Evolutionary conservation across 2,888 invertebrate species (phyloP).

Genomic region (Strigamia transsilvanica): DNA sequence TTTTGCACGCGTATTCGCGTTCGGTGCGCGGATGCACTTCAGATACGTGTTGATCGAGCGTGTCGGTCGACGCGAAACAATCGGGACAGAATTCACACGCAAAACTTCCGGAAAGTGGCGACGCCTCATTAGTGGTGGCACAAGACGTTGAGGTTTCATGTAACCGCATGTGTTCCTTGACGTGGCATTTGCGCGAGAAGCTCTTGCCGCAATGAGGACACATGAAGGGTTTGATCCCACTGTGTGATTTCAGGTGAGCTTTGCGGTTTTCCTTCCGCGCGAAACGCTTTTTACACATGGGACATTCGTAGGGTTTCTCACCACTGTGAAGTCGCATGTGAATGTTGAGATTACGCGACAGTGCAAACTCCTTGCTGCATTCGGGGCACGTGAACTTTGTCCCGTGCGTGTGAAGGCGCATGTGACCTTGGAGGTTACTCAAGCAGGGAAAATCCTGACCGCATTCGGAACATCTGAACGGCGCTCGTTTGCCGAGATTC

Average conservation of each 20-base stretch:
- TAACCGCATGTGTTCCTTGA: slow-evolving; percentile 59
- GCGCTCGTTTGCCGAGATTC: slow-evolving; percentile 29
- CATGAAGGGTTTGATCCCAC: slow-evolving; percentile 57
- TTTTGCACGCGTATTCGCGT: slow-evolving; percentile 82
- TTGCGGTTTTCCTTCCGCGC: slow-evolving; percentile 64
- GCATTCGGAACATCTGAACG: slow-evolving; percentile 65
- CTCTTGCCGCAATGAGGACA: slow-evolving; percentile 58
- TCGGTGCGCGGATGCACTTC: slow-evolving; percentile 72
- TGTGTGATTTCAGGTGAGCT: slow-evolving; percentile 65
- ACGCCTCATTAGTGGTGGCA: slow-evolving; percentile 48
- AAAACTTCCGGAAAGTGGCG: slow-evolving; percentile 51
- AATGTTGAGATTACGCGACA: slow-evolving; percentile 62
- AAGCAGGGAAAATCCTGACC: slow-evolving; percentile 65
- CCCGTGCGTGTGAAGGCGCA: slow-evolving; percentile 65
- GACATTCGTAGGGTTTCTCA: slow-evolving; percentile 65
- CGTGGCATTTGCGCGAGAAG: slow-evolving; percentile 59
- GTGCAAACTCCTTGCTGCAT: slow-evolving; percentile 65
- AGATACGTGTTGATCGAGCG: slow-evolving; percentile 72
- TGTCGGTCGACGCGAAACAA: slow-evolving; percentile 72
- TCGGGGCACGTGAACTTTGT: slow-evolving; percentile 64
- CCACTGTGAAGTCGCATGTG: slow-evolving; percentile 66
- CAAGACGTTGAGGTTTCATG: slow-evolving; percentile 22
- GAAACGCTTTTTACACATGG: slow-evolving; percentile 65
- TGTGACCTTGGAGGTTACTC: slow-evolving; percentile 67
- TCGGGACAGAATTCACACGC: slow-evolving; percentile 76